A percentile compares a stretch with the other conserved stretches of the same genome.
Conservation (phyloP, 2,113 vertebrate species). For the Pelusios castaneus region DNA sequence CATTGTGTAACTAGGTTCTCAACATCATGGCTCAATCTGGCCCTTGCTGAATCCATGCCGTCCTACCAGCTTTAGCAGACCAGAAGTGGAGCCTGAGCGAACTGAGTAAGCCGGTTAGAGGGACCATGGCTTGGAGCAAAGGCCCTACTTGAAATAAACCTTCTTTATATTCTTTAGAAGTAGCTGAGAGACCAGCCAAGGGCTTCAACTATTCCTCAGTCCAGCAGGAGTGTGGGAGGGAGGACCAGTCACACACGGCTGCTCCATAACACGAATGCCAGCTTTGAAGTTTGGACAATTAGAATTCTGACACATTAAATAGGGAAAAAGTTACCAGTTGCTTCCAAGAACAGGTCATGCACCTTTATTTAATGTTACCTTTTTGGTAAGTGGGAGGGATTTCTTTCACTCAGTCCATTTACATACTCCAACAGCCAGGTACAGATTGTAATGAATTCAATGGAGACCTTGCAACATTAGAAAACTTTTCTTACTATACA, state of each 20-base stretch:
- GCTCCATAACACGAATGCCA: rapidly evolving
- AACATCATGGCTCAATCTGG: neutral
- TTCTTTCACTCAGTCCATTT: slow-evolving; percentile 68
- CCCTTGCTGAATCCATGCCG: neutral
- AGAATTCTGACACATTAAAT: rapidly evolving
- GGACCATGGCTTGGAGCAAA: neutral
- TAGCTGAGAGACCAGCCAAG: neutral
- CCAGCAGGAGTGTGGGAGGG: too few species aligned
- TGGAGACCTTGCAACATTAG: slow-evolving; percentile 73
- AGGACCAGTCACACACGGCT: rapidly evolving
- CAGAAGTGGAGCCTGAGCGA: neutral
- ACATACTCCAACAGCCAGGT: slow-evolving; percentile 65
- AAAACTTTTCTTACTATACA: slow-evolving; percentile 75
- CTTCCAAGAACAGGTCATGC: slow-evolving; percentile 66
- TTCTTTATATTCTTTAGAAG: too few species aligned
- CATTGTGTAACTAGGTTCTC: neutral
- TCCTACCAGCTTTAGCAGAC: neutral
- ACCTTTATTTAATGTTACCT: slow-evolving; percentile 75
- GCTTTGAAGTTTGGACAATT: rapidly evolving
- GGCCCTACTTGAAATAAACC: neutral
- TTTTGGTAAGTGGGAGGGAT: slow-evolving; percentile 64
- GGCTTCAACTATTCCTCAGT: neutral
- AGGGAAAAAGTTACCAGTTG: slow-evolving; percentile 39
- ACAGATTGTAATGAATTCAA: slow-evolving; percentile 71
- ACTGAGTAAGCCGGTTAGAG: neutral